Percentiles rank a stretch among this genome's conserved stretches.
phyloP scores from a whole-genome alignment of 1,140 invertebrate species.

The Drosophila sulfurigaster region DNA sequence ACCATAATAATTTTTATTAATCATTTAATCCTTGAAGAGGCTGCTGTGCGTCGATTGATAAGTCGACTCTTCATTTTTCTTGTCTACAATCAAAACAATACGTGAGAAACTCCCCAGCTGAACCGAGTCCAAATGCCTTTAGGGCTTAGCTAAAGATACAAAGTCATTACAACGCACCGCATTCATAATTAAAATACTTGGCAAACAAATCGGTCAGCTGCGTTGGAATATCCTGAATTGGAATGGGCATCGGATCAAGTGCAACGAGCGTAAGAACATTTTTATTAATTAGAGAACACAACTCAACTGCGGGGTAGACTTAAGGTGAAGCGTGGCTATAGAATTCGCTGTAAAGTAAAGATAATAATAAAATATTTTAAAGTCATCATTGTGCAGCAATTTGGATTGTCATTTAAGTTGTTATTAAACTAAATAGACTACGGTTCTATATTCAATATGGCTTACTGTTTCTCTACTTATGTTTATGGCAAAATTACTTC shows the following conservation, averaged over 20 bases:
- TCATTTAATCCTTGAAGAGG: conserved; percentile 61
- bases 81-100: conserved; percentile 23
- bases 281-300: conserved; percentile 57
- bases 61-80: conserved; percentile 23
- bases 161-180: conserved; percentile 71
- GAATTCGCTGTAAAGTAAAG: too few species aligned
- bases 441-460: too few species aligned
- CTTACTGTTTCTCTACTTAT: too few species aligned
- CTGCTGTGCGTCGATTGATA: conserved; percentile 52
- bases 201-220: conserved; percentile 44
- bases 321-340: too few species aligned
- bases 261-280: conserved; percentile 53
- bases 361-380: too few species aligned
- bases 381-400: too few species aligned
- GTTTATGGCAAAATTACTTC: too few species aligned
- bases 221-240: not conserved
- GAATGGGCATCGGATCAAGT: conserved; percentile 12
- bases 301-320: not conserved
- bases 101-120: conserved; percentile 68
- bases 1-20: conserved; percentile 74
- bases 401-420: too few species aligned
- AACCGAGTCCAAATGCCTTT: conserved; percentile 8
- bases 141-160: conserved; percentile 57
- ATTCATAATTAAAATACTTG: conserved; percentile 79
- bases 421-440: too few species aligned